A percentile compares a stretch with the other conserved stretches of the same genome.
Evolutionary conservation across 1,140 invertebrate genomes (phyloP).

Genomic region (Apocrypta bakeri): DNA sequence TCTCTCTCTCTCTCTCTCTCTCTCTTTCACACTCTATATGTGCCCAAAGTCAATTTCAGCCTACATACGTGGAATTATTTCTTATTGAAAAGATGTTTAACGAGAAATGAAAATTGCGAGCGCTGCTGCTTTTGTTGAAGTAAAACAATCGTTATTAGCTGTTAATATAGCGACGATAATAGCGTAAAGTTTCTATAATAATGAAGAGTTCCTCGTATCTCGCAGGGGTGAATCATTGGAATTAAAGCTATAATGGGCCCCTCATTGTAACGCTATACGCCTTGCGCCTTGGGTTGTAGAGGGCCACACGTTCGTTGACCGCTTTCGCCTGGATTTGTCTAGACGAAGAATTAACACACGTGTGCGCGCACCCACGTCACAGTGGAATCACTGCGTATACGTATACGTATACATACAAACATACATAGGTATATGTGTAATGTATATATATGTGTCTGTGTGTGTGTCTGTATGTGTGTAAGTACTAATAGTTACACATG

Average conservation of each 20-base stretch:
- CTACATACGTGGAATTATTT: constrained; percentile 19
- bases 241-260: constrained; percentile 66
- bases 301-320: constrained; percentile 43
- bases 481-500: not conserved
- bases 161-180: too few relatives aligned
- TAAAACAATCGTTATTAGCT: not conserved
- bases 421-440: too few relatives aligned
- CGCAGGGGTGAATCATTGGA: constrained; percentile 53
- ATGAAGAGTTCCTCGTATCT: not conserved
- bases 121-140: constrained; percentile 21
- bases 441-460: too few relatives aligned
- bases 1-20: not conserved
- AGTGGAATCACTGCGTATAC: not conserved
- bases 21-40: not conserved
- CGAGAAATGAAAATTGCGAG: constrained; percentile 10
- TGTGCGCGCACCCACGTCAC: constrained; percentile 11
- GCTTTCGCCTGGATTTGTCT: constrained; percentile 48
- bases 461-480: not conserved
- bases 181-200: not conserved
- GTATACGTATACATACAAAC: too few relatives aligned
- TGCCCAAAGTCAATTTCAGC: constrained; percentile 40
- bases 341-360: constrained; percentile 50
- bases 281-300: not conserved
- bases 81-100: constrained; percentile 44
- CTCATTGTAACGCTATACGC: constrained; percentile 62